phyloP scores from a whole-genome alignment of 2,113 vertebrate species.

The Malurus elegans region DNA sequence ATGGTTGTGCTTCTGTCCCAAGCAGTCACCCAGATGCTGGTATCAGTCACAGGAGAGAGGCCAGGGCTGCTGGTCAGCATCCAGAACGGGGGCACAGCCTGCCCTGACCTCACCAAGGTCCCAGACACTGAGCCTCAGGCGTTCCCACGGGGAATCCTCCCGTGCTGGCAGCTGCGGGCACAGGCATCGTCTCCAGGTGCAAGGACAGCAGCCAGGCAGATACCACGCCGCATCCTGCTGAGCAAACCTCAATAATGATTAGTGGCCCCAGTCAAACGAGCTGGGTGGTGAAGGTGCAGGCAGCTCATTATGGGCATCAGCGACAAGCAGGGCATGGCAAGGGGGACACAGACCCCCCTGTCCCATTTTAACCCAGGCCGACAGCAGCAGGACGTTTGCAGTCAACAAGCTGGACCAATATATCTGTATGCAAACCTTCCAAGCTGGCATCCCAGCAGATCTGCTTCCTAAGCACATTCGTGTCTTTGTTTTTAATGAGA shows the following conservation, averaged over 20 bases:
- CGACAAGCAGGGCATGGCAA: accelerated
- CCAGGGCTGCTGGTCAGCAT: not conserved
- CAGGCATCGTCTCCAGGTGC: not conserved
- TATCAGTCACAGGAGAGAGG: not conserved
- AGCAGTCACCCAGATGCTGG: not conserved
- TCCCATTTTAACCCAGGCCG: not conserved
- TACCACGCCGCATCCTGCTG: not conserved
- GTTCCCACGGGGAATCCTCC: not conserved
- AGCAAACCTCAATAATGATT: not conserved
- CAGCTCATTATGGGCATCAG: not conserved
- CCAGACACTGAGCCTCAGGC: not conserved
- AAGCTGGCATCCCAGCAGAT: not conserved
- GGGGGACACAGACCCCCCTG: not conserved
- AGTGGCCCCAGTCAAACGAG: accelerated
- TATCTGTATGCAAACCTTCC: accelerated
- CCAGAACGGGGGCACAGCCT: not conserved
- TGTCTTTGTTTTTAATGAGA: constrained; percentile 13
- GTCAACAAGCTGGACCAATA: not conserved
- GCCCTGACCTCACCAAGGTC: not conserved
- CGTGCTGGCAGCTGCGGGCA: not conserved
- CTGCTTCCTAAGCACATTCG: not conserved
- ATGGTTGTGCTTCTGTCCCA: not conserved
- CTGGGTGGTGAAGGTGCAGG: not conserved
- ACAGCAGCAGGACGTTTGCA: not conserved
- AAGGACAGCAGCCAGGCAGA: constrained; percentile 23